Conservation (phyloP, 2,113 vertebrate genomes). For the Loxodonta africana region DNA sequence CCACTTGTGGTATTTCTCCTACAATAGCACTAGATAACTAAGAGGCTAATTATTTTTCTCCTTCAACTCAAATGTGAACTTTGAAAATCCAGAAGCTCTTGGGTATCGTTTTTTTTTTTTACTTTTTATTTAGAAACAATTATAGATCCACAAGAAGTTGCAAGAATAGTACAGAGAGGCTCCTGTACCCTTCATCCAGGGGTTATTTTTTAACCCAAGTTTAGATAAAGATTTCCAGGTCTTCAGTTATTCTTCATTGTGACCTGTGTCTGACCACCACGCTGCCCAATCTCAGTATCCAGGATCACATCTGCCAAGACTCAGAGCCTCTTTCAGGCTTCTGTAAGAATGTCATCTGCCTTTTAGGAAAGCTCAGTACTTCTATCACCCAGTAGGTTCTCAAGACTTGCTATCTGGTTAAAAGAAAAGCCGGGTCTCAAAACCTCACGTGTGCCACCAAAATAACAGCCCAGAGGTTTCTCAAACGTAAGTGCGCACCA, state of each 20-base stretch:
- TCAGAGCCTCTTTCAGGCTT: neutral
- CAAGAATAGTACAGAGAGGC: neutral
- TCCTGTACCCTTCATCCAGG: neutral
- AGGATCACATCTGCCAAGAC: neutral
- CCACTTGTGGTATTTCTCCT: too few species aligned
- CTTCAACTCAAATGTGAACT: neutral
- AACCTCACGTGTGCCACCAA: neutral
- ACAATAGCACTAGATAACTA: too few species aligned
- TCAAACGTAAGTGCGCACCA: neutral
- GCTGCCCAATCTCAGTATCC: neutral
- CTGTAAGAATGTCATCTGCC: neutral
- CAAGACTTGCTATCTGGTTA: neutral
- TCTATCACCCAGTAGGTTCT: neutral
- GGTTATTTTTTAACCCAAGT: neutral
- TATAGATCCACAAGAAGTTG: neutral
- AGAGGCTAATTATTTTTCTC: neutral
- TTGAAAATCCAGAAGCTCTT: slow-evolving; percentile 9
- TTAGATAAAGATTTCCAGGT: neutral
- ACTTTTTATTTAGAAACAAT: neutral
- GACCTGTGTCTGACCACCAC: neutral
- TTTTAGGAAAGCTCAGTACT: neutral
- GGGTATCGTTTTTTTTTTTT: neutral
- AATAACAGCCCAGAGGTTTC: neutral
- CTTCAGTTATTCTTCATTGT: neutral
- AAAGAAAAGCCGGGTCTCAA: neutral